Percentiles rank a stretch among this genome's conserved stretches.
These are phyloP conservation scores for Clarias laeviceps DNA, from an alignment of 2,797 vertebrate genomes.

Conservation along the genomic window DNA sequence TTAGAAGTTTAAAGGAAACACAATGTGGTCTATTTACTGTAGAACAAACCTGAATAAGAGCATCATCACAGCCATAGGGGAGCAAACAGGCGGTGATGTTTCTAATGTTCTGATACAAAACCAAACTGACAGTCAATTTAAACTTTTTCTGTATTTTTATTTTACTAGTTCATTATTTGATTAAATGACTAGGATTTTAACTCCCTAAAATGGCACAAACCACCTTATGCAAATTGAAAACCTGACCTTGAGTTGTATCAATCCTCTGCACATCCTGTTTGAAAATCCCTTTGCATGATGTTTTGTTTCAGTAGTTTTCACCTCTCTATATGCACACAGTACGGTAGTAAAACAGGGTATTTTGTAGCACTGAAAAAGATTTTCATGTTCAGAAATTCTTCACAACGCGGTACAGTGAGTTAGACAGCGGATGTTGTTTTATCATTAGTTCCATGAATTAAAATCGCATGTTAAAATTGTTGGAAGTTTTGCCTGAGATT, in stretches of 20 bases:
- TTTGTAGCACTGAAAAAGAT: neutral
- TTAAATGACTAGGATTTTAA: neutral
- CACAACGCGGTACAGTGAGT: neutral
- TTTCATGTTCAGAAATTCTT: neutral
- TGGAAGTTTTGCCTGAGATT: neutral
- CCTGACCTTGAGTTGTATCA: neutral
- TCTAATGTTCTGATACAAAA: neutral
- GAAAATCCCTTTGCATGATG: neutral
- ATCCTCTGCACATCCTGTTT: neutral
- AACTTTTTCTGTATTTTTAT: neutral
- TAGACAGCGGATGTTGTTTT: neutral
- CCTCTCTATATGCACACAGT: neutral
- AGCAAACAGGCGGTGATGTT: neutral
- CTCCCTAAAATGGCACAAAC: too few relatives aligned
- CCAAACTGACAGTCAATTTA: neutral
- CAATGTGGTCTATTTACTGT: neutral
- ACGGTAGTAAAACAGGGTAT: neutral
- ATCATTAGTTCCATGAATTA: neutral
- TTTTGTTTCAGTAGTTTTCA: neutral
- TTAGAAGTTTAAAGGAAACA: too few relatives aligned
- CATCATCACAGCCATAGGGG: neutral
- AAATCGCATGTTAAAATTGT: neutral
- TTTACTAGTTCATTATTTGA: neutral
- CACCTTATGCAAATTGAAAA: neutral
- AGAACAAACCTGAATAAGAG: neutral